Evolutionary conservation across 2,113 vertebrate species (phyloP), one percentile per base, ranked within the genome.

Genomic region (Tachuris rubrigastra): DNA sequence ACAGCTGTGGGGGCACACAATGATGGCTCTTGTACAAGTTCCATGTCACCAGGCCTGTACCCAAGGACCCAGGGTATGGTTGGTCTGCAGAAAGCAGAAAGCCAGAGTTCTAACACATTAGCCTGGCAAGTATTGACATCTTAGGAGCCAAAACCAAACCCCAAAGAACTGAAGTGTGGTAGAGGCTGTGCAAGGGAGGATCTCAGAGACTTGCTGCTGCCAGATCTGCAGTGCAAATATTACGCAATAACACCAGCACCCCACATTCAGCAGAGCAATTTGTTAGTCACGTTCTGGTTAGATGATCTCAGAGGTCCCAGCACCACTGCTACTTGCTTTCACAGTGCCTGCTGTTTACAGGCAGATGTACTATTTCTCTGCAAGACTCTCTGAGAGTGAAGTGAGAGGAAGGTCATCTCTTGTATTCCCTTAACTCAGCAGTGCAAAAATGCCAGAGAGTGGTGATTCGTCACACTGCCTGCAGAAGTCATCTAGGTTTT

Each of bases 1-100:
- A 14, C 0, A 7, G 59, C 41, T 1, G 1, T 31, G 41, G n/a
- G 24, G 33, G 5, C 10, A 44, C 0, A 0, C 12, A 10, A 8
- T 12, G 16, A 3, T 1, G 2, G 19, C 19, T 22, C 1, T 2
- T 62, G n/a, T 55, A 44, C 27, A 21, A 5, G 16, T 21, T 47
- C 62, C 10, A 3, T 1, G 3, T 30, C 15, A 8, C 18, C 49
- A 41, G 2, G 30, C 23, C 21, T 22, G 28, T 18, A 14, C 3
- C 15, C 49, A 60, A 39, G 31, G 49, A 55, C 37, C 18, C 50
- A 46, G 28, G 23, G 27, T n/a, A 72, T 47, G 12, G 5, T 0
- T 6, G 6, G 10, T 47, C 56, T 50, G 63, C 10, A 5, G 47
- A 50, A 25, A 52, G 63, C 10, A 5, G 47, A 50, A 25, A 52